Conservation (phyloP, 2,888 invertebrate genomes). For the Cynaeus angustus region DNA sequence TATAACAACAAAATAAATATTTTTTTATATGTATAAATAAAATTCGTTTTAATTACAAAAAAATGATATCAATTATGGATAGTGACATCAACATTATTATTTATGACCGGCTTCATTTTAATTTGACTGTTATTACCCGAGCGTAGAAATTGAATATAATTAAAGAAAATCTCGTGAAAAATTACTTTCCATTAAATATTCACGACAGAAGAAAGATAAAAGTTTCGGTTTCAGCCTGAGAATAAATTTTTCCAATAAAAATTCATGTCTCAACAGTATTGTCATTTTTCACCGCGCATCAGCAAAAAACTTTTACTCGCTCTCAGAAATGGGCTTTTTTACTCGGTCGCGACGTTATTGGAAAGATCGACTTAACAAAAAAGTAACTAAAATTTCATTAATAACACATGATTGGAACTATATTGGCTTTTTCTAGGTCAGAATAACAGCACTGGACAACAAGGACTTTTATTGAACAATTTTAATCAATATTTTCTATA, state of each 20-base stretch:
- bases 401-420: background rate
- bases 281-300: conserved; percentile 36
- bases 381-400: conserved; percentile 1
- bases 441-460: background rate
- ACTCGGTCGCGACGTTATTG: conserved; percentile 15
- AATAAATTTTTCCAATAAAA: conserved; percentile 41
- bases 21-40: too few species aligned
- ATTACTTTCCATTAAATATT: conserved; percentile 27
- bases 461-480: background rate
- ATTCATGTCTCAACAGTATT: conserved; percentile 39
- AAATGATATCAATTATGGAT: background rate
- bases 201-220: conserved; percentile 25
- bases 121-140: conserved; percentile 5
- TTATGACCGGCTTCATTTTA: conserved; percentile 5
- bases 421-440: background rate
- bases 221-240: conserved; percentile 25
- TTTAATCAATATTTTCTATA: background rate
- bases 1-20: too few species aligned
- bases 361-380: conserved; percentile 4
- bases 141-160: conserved; percentile 8
- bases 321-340: conserved; percentile 19
- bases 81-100: conserved; percentile 3
- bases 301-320: conserved; percentile 29
- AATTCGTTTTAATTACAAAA: too few species aligned
- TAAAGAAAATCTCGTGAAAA: conserved; percentile 10